Evolutionary conservation across 2,797 vertebrate genomes (phyloP).

Genomic region (Synaphobranchus kaupii): DNA sequence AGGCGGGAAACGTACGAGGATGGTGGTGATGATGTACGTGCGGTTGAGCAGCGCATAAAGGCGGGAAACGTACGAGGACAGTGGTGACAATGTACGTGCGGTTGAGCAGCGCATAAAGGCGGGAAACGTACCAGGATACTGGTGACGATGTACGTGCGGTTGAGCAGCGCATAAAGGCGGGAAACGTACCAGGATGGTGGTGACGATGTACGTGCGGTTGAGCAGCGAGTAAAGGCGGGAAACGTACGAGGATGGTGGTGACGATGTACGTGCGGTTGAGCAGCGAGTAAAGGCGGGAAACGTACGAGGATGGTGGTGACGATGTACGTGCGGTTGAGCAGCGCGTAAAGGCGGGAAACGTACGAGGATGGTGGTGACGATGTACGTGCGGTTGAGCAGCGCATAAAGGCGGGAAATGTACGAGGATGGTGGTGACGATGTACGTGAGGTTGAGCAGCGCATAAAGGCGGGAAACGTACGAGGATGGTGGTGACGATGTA

Average conservation of each 20-base stretch:
- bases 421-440: conserved; percentile 97
- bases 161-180: no score
- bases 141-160: conserved; percentile 95
- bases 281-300: no score
- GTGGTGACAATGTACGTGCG: conserved; percentile 97
- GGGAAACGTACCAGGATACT: no score
- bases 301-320: no score
- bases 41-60: conserved; percentile 92
- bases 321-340: conserved; percentile 95
- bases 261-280: conserved; percentile 97
- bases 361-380: no score
- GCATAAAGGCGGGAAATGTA: no score
- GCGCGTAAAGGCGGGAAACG: no score
- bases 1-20: no score
- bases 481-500: conserved; percentile 98
- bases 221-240: conserved; percentile 87
- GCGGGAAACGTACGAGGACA: no score
- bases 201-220: conserved; percentile 96
- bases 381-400: conserved; percentile 94
- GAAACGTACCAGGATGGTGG: no score
- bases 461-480: no score
- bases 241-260: no score
- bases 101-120: conserved; percentile 92
- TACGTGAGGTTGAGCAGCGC: conserved; percentile 94
- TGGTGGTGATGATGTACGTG: conserved; percentile 97